Percentiles rank a stretch among this genome's conserved stretches.
phyloP scores from a whole-genome alignment of 2,888 invertebrate species.

The Invenusta paracnida region DNA sequence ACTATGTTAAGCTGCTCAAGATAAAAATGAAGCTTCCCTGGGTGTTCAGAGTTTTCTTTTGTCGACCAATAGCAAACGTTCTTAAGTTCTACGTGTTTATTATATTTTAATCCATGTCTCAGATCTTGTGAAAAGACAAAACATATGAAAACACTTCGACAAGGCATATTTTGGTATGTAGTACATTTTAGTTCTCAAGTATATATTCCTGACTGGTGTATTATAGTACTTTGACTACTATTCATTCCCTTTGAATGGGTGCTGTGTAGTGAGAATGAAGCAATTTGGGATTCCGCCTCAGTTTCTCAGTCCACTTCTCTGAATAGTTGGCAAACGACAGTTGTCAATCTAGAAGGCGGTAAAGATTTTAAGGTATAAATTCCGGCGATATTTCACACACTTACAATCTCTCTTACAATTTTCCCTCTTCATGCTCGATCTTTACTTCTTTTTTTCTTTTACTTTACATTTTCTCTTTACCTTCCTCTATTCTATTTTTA shows the following conservation, averaged over 20 bases:
- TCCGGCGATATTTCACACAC: not conserved
- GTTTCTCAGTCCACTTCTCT: not conserved
- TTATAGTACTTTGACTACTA: no score
- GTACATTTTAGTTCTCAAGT: no score
- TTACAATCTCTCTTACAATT: not conserved
- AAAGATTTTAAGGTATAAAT: slow-evolving; percentile 37
- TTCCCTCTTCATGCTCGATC: not conserved
- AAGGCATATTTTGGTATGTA: slow-evolving; percentile 19
- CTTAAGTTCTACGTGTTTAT: no score
- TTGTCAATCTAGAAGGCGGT: slow-evolving; percentile 24
- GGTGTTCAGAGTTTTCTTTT: no score
- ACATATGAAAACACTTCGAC: not conserved
- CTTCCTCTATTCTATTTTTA: not conserved
- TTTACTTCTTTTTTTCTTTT: not conserved
- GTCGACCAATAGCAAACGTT: no score
- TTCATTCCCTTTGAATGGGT: no score
- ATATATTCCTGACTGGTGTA: no score
- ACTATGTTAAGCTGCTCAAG: no score
- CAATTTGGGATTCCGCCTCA: not conserved
- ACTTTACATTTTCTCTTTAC: not conserved
- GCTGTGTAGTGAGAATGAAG: not conserved
- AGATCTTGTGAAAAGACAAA: slow-evolving; percentile 21
- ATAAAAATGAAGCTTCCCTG: no score
- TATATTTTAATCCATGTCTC: not conserved
- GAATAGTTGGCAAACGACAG: not conserved